Evolutionary conservation across 1,140 invertebrate genomes (phyloP), one percentile per base, ranked within the genome.

Genomic region (Nixonia krombeini): DNA sequence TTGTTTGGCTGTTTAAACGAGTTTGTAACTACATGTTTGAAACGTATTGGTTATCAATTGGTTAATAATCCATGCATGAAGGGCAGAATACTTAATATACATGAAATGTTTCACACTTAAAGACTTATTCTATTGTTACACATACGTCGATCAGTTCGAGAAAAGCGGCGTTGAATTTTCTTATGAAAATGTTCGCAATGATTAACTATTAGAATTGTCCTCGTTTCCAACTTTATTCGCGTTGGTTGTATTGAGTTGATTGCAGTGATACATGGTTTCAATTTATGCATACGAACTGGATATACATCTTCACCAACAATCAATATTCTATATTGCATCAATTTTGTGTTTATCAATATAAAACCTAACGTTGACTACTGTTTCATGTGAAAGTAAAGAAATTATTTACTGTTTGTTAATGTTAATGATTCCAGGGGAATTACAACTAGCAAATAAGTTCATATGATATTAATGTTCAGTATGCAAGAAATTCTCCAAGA

Each of bases 91-190:
- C 26, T 53, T 42, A 55, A 59, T 58, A 58, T 66, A 53, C 51
- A 58, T 58, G 47, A 58, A 47, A 37, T 15, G 29, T 53, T 66
- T 44, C 23, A n/a, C 41, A 28, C 37, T 49, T 10, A 38, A 12
- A 23, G n/a, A 18, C 45, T 50, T 57, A 17, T 65, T 65, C 26
- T 42, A 29, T 53, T 28, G 41, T 52, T 57, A 64, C 40, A 47
- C 52, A 29, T 26, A 42, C 44, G 53, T 58, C 35, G 47, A 52
- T 58, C 37, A 26, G 38, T n/a, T n/a, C n/a, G 53, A 41, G 57
- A 65, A 65, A 50, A 50, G 9, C 57, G 49, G 55, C 40, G 50
- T 58, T 53, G 55, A 58, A 58, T 66, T 66, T 58, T 55, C 59
- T 47, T 59, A 59, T 59, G 37, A 50, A 53, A 59, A 65, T 65